Evolutionary conservation across 64 coral and sea anemone genomes (phyloP).

Genomic region (Porites australiensis): DNA sequence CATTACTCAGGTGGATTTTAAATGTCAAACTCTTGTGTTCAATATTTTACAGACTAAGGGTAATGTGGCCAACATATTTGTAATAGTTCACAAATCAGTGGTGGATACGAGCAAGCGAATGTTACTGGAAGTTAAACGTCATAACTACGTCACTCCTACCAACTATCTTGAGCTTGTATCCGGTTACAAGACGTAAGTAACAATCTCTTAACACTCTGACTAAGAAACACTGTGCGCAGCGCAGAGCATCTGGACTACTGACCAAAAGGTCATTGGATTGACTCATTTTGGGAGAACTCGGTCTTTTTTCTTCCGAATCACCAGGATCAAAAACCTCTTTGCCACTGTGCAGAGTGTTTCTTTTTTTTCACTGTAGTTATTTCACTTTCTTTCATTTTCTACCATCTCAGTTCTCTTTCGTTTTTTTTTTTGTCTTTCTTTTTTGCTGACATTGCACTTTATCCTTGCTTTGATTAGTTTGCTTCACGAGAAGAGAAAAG

Average conservation of each 20-base stretch:
- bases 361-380: not conserved
- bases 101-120: slow-evolving; percentile 89
- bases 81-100: slow-evolving; percentile 91
- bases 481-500: slow-evolving; percentile 90
- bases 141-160: slow-evolving; percentile 99
- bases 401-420: not conserved
- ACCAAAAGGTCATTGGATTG: too few relatives aligned
- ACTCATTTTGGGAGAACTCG: too few relatives aligned
- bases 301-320: too few relatives aligned
- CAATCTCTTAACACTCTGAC: too few relatives aligned
- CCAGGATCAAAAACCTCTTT: too few relatives aligned
- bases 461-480: slow-evolving; percentile 56
- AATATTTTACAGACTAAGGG: slow-evolving; percentile 59
- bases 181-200: slow-evolving; percentile 88
- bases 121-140: slow-evolving; percentile 93
- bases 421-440: not conserved
- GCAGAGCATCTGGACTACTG: too few relatives aligned
- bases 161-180: slow-evolving; percentile 98
- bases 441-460: not conserved
- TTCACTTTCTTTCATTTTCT: not conserved
- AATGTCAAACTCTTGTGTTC: not conserved
- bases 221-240: too few relatives aligned
- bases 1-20: too few relatives aligned
- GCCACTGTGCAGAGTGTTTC: too few relatives aligned
- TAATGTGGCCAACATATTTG: slow-evolving; percentile 91